Base-by-base conservation (phyloP, 2,888 invertebrate species). In the Platypus cylindrus region DNA sequence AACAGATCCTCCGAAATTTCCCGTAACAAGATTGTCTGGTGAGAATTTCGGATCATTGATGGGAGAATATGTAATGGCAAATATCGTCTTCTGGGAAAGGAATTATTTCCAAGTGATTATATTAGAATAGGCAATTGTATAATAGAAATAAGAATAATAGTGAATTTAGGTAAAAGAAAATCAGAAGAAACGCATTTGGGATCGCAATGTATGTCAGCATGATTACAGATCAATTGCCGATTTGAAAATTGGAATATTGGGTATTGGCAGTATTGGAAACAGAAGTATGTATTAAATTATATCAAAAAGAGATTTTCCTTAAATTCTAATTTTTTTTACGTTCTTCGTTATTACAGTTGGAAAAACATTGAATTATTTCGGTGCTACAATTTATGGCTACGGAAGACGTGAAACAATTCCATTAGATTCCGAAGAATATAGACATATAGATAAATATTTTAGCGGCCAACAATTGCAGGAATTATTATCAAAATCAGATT, bases 241-340 rank as follows among this genome's bases (percentile, higher is more conserved):
- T 36, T 49, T 71, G 9, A 65, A 62, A 2, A 52, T 71, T 40
- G 71, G 70, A 5, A 60, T 72, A 36, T 49, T 73, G 18, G 71
- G 72, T 9, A 44, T 66, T 16, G 72, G 73, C 25, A 59, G 54
- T 30, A 71, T 73, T 41, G 71, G 71, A 23, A 57, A 52, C 44
- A 53, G 58, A 46, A 59, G 68, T 69, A 35, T 30, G 36, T 34
- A 20, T 30, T 30, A 18, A 2, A 15, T 30, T 30, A 17, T 8
- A 18, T n/a, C n/a, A n/a, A n/a, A n/a, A n/a, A n/a, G n/a, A n/a
- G n/a, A n/a, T n/a, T n/a, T n/a, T n/a, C n/a, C n/a, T n/a, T n/a
- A n/a, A n/a, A n/a, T n/a, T n/a, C n/a, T n/a, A n/a, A n/a, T n/a
- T n/a, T n/a, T n/a, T n/a, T n/a, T n/a, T n/a, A n/a, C n/a, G n/a